phyloP scores from a whole-genome alignment of 2,113 vertebrate species.

The Perca flavescens region DNA sequence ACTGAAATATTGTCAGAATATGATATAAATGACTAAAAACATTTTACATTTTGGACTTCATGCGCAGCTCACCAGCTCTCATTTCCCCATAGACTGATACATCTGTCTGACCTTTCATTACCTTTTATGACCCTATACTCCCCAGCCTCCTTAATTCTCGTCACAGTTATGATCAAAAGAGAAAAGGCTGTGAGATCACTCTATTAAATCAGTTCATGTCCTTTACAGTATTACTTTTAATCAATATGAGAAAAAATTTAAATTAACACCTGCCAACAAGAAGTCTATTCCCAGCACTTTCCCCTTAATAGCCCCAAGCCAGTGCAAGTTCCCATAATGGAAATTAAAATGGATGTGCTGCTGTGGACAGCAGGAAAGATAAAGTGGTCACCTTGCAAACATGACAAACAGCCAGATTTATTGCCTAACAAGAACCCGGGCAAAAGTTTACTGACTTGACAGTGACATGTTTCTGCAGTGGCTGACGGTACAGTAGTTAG shows the following conservation, averaged over 20 bases:
- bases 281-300: constrained; percentile 5
- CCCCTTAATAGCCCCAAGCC: constrained; percentile 23
- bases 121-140: background rate
- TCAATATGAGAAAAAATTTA: constrained; percentile 23
- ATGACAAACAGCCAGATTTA: constrained; percentile 25
- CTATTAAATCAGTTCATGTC: constrained; percentile 8
- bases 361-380: constrained; percentile 1
- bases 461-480: constrained; percentile 28
- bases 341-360: constrained; percentile 34
- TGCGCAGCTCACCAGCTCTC: background rate
- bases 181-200: constrained; percentile 2
- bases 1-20: background rate
- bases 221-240: constrained; percentile 19
- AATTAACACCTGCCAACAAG: constrained; percentile 19
- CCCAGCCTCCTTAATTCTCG: background rate
- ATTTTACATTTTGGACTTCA: background rate
- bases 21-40: background rate
- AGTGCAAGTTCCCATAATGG: background rate
- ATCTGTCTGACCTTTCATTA: background rate
- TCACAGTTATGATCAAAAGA: background rate
- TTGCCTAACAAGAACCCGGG: constrained; percentile 6
- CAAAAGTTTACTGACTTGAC: constrained; percentile 37
- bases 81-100: constrained; percentile 1
- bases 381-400: constrained; percentile 36
- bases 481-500: background rate